Base-by-base conservation (phyloP, 2,797 vertebrate species). In the Hyperoplus immaculatus region DNA sequence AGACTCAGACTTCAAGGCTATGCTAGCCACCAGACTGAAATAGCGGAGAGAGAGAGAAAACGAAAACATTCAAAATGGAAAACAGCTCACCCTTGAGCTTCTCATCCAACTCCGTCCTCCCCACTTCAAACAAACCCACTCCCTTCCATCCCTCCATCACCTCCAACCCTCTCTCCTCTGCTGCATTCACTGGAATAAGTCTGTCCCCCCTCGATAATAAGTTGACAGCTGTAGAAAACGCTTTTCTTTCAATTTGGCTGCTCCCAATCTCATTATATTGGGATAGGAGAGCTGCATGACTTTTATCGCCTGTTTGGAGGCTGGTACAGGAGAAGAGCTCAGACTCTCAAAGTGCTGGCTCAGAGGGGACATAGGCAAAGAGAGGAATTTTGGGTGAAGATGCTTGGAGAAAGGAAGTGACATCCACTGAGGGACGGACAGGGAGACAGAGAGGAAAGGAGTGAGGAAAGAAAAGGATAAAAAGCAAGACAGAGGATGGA, bases 161-260 rank as follows among this genome's bases (percentile, higher is more conserved):
- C 66, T 85, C 83, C 82, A 83, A 77, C 76, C 74, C 75, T 60
- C 79, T 75, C 80, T 80, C 81, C 77, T 70, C 74, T 15, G 8
- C 78, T 75, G 83, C 80, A 84, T 87, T 88, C 82, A 70, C 82
- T 70, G 86, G 88, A 85, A 93, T 92, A 91, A 88, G 85, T 90
- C 88, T 50, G 66, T 58, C 76, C 80, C 82, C 72, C 64, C 86
- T 90, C 86, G 84, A 91, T 93, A 93, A 94, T 92, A 94, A 93
- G 92, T 93, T 94, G 93, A 95, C 93, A 94, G 95, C 94, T 94
- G 94, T 91, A 95, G 94, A 95, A 95, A 95, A 95, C 95, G 94
- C 93, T 92, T 29, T 92, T 92, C 92, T 94, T 94, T 95, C 93
- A 88, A 93, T 95, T 94, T 92, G 90, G 90, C 78, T 72, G 86